phyloP scores from a whole-genome alignment of 2,113 vertebrate genomes.

The Dermatemys mawii region DNA sequence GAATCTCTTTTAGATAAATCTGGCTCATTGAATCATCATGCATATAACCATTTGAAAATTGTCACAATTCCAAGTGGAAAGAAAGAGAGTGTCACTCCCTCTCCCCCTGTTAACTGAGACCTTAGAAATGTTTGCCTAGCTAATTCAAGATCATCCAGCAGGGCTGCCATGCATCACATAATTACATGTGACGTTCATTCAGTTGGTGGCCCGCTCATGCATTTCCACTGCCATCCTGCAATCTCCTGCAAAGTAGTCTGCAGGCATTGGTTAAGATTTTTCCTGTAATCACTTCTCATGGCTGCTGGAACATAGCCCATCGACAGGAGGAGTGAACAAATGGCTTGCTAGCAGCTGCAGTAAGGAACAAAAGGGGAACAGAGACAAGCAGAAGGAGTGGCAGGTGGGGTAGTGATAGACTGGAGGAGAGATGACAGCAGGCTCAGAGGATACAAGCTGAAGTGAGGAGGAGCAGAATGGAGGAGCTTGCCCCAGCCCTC shows the following conservation, averaged over 20 bases:
- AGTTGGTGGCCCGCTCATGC: background rate
- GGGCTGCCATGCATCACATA: rapidly evolving
- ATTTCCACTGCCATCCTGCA: background rate
- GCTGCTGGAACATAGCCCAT: background rate
- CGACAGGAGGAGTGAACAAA: rapidly evolving
- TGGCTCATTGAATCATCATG: background rate
- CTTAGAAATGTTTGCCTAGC: background rate
- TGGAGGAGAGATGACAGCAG: background rate
- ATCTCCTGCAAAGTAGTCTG: rapidly evolving
- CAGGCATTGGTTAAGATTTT: background rate
- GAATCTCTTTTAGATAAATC: background rate
- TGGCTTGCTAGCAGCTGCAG: background rate
- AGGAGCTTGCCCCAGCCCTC: background rate
- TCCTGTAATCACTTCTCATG: background rate
- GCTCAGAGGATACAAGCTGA: background rate
- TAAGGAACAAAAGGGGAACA: background rate
- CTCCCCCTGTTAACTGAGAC: background rate
- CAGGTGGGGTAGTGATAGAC: background rate
- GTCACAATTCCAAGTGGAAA: background rate
- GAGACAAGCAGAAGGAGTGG: background rate
- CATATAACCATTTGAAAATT: background rate
- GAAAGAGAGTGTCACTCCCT: background rate
- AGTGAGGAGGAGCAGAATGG: background rate
- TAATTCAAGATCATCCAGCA: background rate
- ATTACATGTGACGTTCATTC: background rate